A percentile compares a stretch with the other conserved stretches of the same genome.
These are phyloP conservation scores for Pterophyllum scalare DNA, from an alignment of 2,113 vertebrate genomes.

Conservation along the genomic window DNA sequence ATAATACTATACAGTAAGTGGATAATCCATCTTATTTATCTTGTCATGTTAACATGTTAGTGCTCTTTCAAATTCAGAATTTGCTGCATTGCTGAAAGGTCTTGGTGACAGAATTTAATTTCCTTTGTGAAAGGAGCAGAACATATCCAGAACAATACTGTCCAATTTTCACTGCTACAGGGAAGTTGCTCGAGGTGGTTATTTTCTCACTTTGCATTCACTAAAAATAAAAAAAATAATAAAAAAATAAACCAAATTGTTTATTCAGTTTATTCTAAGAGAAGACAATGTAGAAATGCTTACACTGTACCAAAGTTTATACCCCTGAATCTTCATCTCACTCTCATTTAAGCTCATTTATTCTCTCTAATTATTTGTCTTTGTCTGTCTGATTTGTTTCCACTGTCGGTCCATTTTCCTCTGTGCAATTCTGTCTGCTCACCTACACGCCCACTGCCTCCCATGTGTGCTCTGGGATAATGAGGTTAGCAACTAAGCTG, in stretches of 20 bases:
- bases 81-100: conserved; percentile 26
- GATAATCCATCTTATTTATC: not conserved
- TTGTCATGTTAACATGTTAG: conserved; percentile 3
- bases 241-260: not conserved
- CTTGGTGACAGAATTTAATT: conserved; percentile 12
- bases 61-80: conserved; percentile 20
- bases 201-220: not conserved
- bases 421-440: conserved; percentile 2
- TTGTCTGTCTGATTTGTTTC: not conserved
- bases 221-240: not conserved
- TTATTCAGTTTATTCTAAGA: not conserved
- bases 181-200: not conserved
- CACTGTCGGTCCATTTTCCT: not conserved
- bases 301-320: not conserved
- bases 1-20: not conserved
- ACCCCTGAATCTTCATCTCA: not conserved
- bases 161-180: not conserved
- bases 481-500: conserved; percentile 6
- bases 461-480: not conserved
- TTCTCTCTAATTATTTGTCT: not conserved
- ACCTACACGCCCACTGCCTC: not conserved
- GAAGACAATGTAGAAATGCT: not conserved
- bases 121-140: not conserved
- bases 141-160: not conserved
- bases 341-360: not conserved